Conservation (phyloP, 2,888 invertebrate species). For the Cremastobaeus sp. region DNA sequence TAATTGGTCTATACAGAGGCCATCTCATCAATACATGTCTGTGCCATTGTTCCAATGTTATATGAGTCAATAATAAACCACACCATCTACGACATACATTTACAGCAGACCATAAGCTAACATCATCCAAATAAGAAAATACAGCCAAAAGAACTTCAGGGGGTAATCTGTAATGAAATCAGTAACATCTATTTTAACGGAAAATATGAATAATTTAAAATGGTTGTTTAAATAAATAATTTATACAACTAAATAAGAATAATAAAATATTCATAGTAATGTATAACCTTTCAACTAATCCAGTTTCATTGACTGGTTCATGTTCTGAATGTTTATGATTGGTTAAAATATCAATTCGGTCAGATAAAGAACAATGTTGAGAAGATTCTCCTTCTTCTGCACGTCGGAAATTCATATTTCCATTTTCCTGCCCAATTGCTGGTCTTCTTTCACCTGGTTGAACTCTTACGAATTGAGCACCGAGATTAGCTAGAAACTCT, state of each 20-base stretch:
- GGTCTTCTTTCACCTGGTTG: too few relatives aligned
- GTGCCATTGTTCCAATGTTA: slow-evolving; percentile 89
- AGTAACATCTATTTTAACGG: not conserved
- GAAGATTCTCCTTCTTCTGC: slow-evolving; percentile 75
- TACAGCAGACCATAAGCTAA: slow-evolving; percentile 92
- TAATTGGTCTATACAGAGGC: slow-evolving; percentile 90
- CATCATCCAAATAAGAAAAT: slow-evolving; percentile 93
- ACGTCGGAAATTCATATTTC: slow-evolving; percentile 32
- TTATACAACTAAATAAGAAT: not conserved
- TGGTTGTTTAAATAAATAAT: not conserved
- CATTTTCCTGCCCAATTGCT: not conserved
- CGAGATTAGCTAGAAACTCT: too few relatives aligned
- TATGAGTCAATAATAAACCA: slow-evolving; percentile 87
- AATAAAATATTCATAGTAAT: not conserved
- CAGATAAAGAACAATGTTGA: slow-evolving; percentile 81
- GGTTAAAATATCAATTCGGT: slow-evolving; percentile 82
- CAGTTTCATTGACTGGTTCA: slow-evolving; percentile 79
- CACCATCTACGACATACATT: slow-evolving; percentile 93
- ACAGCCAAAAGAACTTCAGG: slow-evolving; percentile 91
- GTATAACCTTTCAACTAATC: slow-evolving; percentile 83
- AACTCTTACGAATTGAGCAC: too few relatives aligned
- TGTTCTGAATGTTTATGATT: slow-evolving; percentile 77
- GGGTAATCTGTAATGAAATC: slow-evolving; percentile 78
- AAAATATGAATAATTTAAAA: not conserved
- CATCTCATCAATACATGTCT: slow-evolving; percentile 87